Base-by-base conservation (phyloP, 2,888 invertebrate species). In the Polyommatus iphigenia region DNA sequence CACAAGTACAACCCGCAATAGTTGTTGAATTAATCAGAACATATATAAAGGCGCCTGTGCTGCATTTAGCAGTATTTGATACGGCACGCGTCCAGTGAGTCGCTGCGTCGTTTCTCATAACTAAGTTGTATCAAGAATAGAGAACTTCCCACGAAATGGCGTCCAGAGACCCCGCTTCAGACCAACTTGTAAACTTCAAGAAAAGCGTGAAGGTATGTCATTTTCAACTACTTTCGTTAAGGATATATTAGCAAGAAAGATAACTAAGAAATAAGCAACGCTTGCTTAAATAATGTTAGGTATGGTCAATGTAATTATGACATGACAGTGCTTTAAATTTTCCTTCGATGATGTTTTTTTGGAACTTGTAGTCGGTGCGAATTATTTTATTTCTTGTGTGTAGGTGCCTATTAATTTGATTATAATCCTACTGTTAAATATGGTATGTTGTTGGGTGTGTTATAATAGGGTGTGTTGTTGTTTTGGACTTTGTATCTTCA, bases 111-210 rank as follows among this genome's bases (percentile, higher is more conserved):
- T 73, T 71, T 78, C n/a, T 71, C 46, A 54, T 76, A 20, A 67
- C 76, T 46, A 79, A n/a, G 71, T 41, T 59, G 77, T 50, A 71
- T 41, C 62, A 72, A 76, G 76, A 79, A 32, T 3, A 32, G 32
- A 32, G 32, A 32, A 80, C 20, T 73, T 24, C n/a, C 5, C 41
- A 32, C 77, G 83, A 82, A 79, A 94, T 94, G 94, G 87, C 95
- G 82, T 90, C 91, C 80, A 94, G 96, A 81, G 95, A 96, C 82
- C 94, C 95, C 76, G 95, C 96, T 36, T 83, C 95, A 62, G 95
- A 96, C 82, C 96, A 96, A 88, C 92, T 96, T 78, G 91, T 94
- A 81, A 92, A 95, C 81, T 96, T 92, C 88, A 96, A 95, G 87
- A 95, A 95, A 83, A 85, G 86, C 75, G 85, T 95, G 72, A 95